Conservation (phyloP, 2,113 vertebrate genomes). For the Semicossyphus pulcher region DNA sequence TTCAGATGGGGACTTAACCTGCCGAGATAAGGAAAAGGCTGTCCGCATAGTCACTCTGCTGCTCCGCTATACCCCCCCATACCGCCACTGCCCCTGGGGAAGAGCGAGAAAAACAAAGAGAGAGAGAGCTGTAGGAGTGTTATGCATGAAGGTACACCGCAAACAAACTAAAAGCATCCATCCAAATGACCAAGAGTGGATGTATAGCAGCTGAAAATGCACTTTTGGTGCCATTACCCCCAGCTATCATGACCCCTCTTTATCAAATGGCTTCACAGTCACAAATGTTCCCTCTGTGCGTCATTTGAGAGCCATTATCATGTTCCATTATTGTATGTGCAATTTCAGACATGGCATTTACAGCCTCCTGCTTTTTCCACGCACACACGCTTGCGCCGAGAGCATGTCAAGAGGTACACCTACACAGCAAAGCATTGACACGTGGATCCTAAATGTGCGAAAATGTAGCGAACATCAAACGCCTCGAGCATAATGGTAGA, state of each 20-base stretch:
- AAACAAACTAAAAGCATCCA: constrained; percentile 57
- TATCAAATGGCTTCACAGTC: constrained; percentile 68
- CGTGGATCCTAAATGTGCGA: constrained; percentile 7
- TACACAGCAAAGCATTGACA: constrained; percentile 10
- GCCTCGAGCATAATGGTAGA: not conserved
- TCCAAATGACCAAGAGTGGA: constrained; percentile 49
- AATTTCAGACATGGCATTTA: constrained; percentile 62
- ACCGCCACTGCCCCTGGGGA: constrained; percentile 1
- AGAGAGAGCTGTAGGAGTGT: constrained; percentile 15
- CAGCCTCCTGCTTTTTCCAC: constrained; percentile 22
- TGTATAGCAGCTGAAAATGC: constrained; percentile 54
- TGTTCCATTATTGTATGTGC: constrained; percentile 51
- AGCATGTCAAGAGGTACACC: constrained; percentile 10
- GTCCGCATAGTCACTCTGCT: constrained; percentile 34
- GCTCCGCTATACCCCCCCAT: not conserved
- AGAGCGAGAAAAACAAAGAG: constrained; percentile 39
- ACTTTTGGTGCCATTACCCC: constrained; percentile 59
- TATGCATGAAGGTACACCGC: constrained; percentile 27
- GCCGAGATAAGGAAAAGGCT: constrained; percentile 21
- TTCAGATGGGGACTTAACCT: constrained; percentile 48
- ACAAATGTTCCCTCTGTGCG: constrained; percentile 64
- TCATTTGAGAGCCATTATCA: constrained; percentile 67
- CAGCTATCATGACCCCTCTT: constrained; percentile 65
- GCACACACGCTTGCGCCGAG: not conserved
- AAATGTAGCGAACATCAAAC: not conserved